These are phyloP conservation scores for Adela reaumurella DNA, from an alignment of 2,888 invertebrate genomes.

Conservation along the genomic window DNA sequence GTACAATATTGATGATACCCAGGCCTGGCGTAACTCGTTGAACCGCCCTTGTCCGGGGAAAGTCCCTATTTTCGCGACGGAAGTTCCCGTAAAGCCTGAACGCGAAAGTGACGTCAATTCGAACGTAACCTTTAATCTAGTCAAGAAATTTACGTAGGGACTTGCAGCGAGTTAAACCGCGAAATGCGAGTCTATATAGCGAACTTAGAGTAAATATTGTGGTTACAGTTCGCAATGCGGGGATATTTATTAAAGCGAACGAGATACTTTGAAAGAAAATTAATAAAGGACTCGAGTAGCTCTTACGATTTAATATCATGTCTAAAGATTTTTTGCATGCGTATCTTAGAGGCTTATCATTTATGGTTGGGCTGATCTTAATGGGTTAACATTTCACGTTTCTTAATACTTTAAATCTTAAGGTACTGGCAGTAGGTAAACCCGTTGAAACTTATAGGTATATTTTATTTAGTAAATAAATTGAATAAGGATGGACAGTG, in stretches of 20 bases:
- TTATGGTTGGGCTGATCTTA: background rate
- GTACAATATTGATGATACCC: background rate
- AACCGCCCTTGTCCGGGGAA: background rate
- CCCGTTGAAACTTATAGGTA: too few species aligned
- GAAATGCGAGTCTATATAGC: background rate
- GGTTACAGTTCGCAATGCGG: background rate
- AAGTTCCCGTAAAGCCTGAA: background rate
- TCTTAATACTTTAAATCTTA: too few species aligned
- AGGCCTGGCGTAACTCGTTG: background rate
- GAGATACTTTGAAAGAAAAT: background rate
- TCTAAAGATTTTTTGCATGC: background rate
- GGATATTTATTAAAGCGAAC: background rate
- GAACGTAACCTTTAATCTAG: too few species aligned
- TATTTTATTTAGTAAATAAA: too few species aligned
- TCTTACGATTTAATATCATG: background rate
- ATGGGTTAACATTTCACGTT: background rate
- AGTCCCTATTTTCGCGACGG: background rate
- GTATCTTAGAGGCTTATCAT: background rate
- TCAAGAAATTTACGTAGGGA: background rate
- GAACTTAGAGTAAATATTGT: background rate
- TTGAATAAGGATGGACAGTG: too few species aligned
- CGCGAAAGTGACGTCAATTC: background rate
- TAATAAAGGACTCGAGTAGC: background rate
- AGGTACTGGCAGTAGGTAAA: too few species aligned
- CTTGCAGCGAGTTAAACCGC: background rate